These are phyloP conservation scores for Euborellia annulipes DNA, from an alignment of 1,140 invertebrate species.

Conservation along the genomic window DNA sequence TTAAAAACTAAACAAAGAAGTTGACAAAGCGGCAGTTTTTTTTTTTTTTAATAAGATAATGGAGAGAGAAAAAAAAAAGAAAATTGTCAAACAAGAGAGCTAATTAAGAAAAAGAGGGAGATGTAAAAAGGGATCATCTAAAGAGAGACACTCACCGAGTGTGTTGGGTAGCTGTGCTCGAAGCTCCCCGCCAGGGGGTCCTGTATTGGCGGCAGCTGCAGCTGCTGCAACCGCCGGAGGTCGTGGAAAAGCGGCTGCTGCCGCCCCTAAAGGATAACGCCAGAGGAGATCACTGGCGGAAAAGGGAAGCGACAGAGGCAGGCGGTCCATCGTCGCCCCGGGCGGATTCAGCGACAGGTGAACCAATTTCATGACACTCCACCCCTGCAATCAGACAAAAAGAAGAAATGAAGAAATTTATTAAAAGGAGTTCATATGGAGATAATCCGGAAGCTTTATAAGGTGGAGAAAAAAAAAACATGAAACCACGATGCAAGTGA, in stretches of 20 bases:
- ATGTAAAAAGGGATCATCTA: too few species aligned
- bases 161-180: constrained; percentile 67
- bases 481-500: too few species aligned
- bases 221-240: constrained; percentile 28
- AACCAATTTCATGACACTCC: constrained; percentile 25
- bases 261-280: constrained; percentile 53
- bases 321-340: constrained; percentile 33
- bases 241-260: constrained; percentile 21
- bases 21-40: too few species aligned
- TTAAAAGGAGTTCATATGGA: too few species aligned
- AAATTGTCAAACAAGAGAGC: too few species aligned
- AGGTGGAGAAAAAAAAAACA: too few species aligned
- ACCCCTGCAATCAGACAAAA: neutral
- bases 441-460: too few species aligned
- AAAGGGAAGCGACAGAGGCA: constrained; percentile 48
- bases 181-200: constrained; percentile 40
- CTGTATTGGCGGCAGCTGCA: constrained; percentile 34
- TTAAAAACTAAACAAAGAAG: too few species aligned
- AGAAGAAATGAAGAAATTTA: too few species aligned
- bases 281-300: constrained; percentile 60
- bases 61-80: too few species aligned
- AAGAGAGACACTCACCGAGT: constrained; percentile 32
- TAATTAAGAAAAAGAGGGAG: too few species aligned
- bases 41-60: too few species aligned
- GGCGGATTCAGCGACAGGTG: constrained; percentile 23